phyloP scores from a whole-genome alignment of 2,113 vertebrate genomes.

The Dipodomys stephensi region DNA sequence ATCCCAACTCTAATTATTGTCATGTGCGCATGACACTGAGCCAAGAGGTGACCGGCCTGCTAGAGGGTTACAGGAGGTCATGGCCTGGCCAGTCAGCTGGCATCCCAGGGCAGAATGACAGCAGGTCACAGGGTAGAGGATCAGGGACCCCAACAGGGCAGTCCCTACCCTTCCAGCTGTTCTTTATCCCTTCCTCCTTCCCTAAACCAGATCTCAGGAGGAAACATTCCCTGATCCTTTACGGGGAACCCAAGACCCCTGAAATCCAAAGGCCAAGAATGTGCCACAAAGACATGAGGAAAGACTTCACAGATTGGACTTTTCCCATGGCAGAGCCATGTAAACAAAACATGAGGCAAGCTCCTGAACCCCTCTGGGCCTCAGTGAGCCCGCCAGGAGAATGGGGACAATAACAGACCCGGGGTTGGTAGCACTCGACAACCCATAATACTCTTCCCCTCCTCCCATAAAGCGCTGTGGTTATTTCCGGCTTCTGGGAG shows the following conservation, averaged over 20 bases:
- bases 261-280: conserved; percentile 5
- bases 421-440: no score
- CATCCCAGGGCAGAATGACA: background rate
- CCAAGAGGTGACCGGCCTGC: background rate
- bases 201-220: background rate
- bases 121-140: background rate
- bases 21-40: background rate
- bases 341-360: background rate
- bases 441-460: background rate
- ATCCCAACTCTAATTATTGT: background rate
- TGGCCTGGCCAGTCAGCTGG: background rate
- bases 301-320: background rate
- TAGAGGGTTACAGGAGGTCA: background rate
- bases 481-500: conserved; percentile 43
- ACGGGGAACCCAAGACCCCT: background rate
- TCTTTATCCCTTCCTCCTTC: background rate
- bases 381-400: conserved; percentile 35
- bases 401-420: background rate
- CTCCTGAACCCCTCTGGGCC: conserved; percentile 7
- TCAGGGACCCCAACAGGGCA: background rate
- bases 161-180: background rate
- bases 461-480: background rate
- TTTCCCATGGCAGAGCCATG: background rate
- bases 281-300: background rate
- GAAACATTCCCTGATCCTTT: background rate